Evolutionary conservation across 2,113 vertebrate genomes (phyloP), one percentile per base, ranked within the genome.

Genomic region (Oreochromis aureus): DNA sequence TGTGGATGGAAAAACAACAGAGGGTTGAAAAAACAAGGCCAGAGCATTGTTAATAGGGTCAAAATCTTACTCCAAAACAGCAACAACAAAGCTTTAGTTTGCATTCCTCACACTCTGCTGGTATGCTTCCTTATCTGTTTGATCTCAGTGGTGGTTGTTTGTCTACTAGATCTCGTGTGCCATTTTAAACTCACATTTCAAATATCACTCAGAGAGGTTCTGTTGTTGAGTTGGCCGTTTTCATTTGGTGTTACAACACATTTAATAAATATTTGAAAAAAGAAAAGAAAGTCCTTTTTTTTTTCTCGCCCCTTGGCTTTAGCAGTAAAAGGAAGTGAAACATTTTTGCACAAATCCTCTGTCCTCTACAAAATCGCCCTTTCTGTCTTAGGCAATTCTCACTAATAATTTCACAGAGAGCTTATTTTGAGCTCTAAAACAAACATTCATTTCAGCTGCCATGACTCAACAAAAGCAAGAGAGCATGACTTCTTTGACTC

Each of bases 1-100:
- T 91, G 90, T 91, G 87, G 93, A 89, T 93, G 87, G 89, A 86
- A 93, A 93, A 95, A 94, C 89, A 94, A 87, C 88, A 69, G 78
- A 89, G 66, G 48, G 63, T 82, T 89, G 59, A 89, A 89, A 92
- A 92, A 90, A 82, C 78, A 91, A 88, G 46, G 32, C 51, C 55
- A 78, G 82, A 86, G 87, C 90, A 88, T 93, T 94, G 89, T 93
- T 95, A 87, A 95, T 91, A 85, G 10, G 46, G 84, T 89, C 84
- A 87, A 89, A 94, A 89, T 87, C 66, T 80, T 71, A 66, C 10
- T 79, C 85, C 82, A 73, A 81, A 92, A 89, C 71, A 80, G 87
- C 82, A 93, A 88, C 86, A 90, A 76, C 89, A 89, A 91, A 91
- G 81, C 71, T 87, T 87, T 88, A 85, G 82, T 92, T 93, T 92